These are phyloP conservation scores for Drosophila pseudotakahashii DNA, from an alignment of 2,888 invertebrate species.

Conservation along the genomic window DNA sequence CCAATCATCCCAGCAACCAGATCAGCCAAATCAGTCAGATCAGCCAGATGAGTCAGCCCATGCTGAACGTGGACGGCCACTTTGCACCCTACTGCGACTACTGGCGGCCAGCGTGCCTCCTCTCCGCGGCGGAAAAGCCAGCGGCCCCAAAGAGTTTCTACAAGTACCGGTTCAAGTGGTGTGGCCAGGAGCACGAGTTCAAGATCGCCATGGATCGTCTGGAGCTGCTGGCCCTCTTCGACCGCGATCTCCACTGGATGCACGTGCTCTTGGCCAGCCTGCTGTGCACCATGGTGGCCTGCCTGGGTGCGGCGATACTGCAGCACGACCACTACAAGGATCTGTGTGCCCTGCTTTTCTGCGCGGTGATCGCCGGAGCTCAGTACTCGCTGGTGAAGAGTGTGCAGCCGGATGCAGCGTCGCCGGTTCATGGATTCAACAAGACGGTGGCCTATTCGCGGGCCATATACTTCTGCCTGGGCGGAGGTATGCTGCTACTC, in stretches of 20 bases:
- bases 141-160: conserved; percentile 83
- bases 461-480: conserved; percentile 96
- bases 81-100: conserved; percentile 83
- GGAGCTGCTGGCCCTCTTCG: conserved; percentile 95
- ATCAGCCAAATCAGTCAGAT: conserved; percentile 37
- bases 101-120: conserved; percentile 82
- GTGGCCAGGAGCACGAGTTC: conserved; percentile 81
- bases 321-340: conserved; percentile 95
- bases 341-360: conserved; percentile 96
- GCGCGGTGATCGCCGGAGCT: conserved; percentile 98
- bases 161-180: conserved; percentile 82
- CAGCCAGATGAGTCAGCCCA: conserved; percentile 62
- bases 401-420: conserved; percentile 99
- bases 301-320: conserved; percentile 93
- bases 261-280: conserved; percentile 91
- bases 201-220: conserved; percentile 97
- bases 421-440: conserved; percentile 99
- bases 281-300: conserved; percentile 93
- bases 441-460: conserved; percentile 96
- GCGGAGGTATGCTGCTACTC: conserved; percentile 86
- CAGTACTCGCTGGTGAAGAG: conserved; percentile 98
- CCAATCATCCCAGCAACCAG: conserved; percentile 46
- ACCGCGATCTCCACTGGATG: conserved; percentile 92
- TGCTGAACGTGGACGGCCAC: conserved; percentile 82
- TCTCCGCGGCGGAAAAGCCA: conserved; percentile 81